Conservation (phyloP, 2,888 invertebrate species). For the Acleris laterana region DNA sequence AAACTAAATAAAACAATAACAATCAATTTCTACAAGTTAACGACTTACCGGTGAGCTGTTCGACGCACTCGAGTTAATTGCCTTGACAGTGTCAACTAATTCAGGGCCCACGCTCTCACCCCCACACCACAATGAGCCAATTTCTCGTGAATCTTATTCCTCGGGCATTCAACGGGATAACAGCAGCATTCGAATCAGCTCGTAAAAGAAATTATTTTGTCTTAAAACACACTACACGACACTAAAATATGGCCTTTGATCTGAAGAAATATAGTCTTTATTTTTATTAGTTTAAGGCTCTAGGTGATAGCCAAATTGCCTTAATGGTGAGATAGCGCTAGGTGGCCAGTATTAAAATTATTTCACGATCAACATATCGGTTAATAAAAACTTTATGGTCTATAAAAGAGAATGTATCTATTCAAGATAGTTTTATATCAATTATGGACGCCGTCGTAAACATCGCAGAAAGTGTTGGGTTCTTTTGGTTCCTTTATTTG, state of each 20-base stretch:
- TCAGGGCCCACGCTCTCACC: too few species aligned
- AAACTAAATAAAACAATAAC: slow-evolving; percentile 10
- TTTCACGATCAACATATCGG: slow-evolving; percentile 67
- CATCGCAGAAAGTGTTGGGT: slow-evolving; percentile 28
- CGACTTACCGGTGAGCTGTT: slow-evolving; percentile 36
- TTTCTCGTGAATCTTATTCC: too few species aligned
- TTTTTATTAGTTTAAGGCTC: not conserved
- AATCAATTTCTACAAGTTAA: slow-evolving; percentile 13
- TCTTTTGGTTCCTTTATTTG: not conserved
- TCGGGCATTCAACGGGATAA: not conserved
- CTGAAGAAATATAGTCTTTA: slow-evolving; percentile 1
- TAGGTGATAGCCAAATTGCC: slow-evolving; percentile 7
- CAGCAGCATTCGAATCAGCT: slow-evolving; percentile 33
- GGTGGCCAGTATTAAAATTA: slow-evolving; percentile 76
- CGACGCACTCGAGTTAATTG: slow-evolving; percentile 51
- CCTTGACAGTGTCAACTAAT: slow-evolving; percentile 14
- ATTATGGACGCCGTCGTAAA: slow-evolving; percentile 45
- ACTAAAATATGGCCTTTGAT: not conserved
- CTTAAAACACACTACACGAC: slow-evolving; percentile 21
- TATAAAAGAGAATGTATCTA: slow-evolving; percentile 66
- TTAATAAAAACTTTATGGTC: slow-evolving; percentile 62
- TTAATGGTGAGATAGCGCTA: slow-evolving; percentile 45
- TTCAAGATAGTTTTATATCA: slow-evolving; percentile 54
- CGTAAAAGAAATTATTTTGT: slow-evolving; percentile 37
- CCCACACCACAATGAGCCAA: too few species aligned